These are phyloP conservation scores for Spatula clypeata DNA, from an alignment of 2,797 vertebrate genomes.

Conservation along the genomic window DNA sequence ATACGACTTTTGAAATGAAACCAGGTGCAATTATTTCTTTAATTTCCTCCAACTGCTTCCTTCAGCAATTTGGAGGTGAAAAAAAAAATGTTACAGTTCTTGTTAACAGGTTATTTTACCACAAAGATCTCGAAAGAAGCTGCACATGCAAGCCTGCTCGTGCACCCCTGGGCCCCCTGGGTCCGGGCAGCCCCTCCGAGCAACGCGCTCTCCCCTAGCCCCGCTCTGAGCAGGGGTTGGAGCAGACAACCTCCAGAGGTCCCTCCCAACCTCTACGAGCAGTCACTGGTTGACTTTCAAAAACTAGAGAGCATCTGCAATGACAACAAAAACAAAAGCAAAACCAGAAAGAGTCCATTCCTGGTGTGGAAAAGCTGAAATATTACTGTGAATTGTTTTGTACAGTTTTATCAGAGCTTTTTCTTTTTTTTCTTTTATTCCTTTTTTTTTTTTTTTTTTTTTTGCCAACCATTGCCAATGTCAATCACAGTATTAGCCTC, in stretches of 20 bases:
- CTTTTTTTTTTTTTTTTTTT: slow-evolving; percentile 74
- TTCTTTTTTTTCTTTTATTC: slow-evolving; percentile 70
- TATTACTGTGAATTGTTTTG: slow-evolving; percentile 95
- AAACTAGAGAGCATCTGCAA: slow-evolving; percentile 84
- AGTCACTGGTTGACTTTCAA: slow-evolving; percentile 82
- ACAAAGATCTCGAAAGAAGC: slow-evolving; percentile 75
- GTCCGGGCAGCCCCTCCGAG: slow-evolving; percentile 56
- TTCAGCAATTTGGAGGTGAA: slow-evolving; percentile 60
- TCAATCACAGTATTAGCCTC: slow-evolving; percentile 99
- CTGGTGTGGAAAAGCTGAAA: slow-evolving; percentile 88
- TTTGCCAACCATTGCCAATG: slow-evolving; percentile 92
- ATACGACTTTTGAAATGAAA: slow-evolving; percentile 90
- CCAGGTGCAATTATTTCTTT: slow-evolving; percentile 90
- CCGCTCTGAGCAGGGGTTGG: slow-evolving; percentile 9
- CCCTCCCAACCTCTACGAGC: slow-evolving; percentile 62
- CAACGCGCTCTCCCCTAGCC: slow-evolving; percentile 46
- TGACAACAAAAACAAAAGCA: slow-evolving; percentile 60
- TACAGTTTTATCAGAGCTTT: slow-evolving; percentile 87
- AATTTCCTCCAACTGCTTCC: slow-evolving; percentile 80
- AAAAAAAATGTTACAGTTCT: slow-evolving; percentile 60
- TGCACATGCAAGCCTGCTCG: slow-evolving; percentile 50
- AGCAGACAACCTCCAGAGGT: background rate
- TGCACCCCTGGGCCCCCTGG: slow-evolving; percentile 32
- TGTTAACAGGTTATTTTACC: slow-evolving; percentile 76
- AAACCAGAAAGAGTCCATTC: slow-evolving; percentile 78